A percentile compares a stretch with the other conserved stretches of the same genome.
Conservation (phyloP, 2,888 invertebrate genomes). For the Tethea ocularis region DNA sequence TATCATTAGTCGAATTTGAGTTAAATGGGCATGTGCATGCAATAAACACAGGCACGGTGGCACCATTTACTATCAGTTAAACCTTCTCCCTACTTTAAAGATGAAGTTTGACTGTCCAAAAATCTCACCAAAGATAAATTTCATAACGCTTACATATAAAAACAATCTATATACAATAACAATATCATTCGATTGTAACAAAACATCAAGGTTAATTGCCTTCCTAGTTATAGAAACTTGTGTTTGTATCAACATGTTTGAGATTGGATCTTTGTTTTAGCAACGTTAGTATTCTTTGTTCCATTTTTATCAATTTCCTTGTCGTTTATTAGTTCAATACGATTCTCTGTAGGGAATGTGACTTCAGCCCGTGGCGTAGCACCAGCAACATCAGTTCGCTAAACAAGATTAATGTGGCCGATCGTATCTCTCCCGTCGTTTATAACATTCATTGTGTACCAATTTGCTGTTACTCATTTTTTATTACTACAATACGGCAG, state of each 20-base stretch:
- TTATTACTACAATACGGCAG: slow-evolving; percentile 1
- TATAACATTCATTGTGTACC: slow-evolving; percentile 7
- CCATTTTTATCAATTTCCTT: slow-evolving; percentile 5
- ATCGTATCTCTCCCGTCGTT: neutral
- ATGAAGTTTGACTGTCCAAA: no score
- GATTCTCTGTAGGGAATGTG: neutral
- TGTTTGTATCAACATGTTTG: neutral
- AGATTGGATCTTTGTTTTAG: neutral
- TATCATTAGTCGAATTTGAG: no score
- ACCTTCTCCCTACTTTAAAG: no score
- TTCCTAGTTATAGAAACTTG: neutral
- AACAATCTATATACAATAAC: neutral
- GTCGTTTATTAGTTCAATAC: neutral
- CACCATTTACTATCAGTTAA: no score
- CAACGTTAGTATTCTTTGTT: neutral
- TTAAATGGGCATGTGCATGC: no score
- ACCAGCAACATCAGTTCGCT: neutral
- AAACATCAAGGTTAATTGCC: neutral
- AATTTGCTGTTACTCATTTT: slow-evolving; percentile 1
- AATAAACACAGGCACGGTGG: no score
- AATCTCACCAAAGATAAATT: neutral
- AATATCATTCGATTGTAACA: neutral
- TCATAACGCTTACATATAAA: neutral
- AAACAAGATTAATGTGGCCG: slow-evolving; percentile 3
- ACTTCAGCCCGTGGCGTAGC: neutral